These are phyloP conservation scores for Porphyrio hochstetteri DNA, from an alignment of 2,113 vertebrate genomes.

Conservation along the genomic window DNA sequence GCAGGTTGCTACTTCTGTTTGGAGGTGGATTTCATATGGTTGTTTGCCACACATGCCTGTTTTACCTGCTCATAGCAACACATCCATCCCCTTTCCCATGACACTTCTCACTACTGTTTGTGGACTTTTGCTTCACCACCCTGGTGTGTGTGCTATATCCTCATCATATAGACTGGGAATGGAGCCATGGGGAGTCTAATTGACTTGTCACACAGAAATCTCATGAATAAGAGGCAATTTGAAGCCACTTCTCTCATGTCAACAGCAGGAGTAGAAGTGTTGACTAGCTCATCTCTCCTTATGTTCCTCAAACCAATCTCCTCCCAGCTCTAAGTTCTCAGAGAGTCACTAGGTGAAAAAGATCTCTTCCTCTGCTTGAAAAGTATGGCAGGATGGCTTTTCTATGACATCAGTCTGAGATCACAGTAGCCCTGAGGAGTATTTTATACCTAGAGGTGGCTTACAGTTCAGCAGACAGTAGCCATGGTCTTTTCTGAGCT, in stretches of 20 bases:
- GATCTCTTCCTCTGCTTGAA: neutral
- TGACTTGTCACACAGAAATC: neutral
- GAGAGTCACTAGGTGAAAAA: neutral
- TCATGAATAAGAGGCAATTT: neutral
- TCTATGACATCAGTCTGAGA: neutral
- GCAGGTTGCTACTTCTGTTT: neutral
- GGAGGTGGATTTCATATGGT: accelerated
- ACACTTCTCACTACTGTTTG: neutral
- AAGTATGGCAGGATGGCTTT: neutral
- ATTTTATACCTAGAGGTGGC: neutral
- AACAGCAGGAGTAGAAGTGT: neutral
- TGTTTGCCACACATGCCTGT: neutral
- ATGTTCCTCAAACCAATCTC: neutral
- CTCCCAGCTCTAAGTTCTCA: neutral
- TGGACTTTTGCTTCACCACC: neutral
- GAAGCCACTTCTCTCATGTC: neutral
- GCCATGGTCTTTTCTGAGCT: neutral
- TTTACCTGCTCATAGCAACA: neutral
- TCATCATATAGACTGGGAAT: neutral
- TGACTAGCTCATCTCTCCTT: neutral
- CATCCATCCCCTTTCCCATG: neutral
- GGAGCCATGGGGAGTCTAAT: neutral
- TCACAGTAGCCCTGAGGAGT: accelerated
- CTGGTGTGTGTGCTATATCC: neutral
- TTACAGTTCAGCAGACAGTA: neutral